These are phyloP conservation scores for Pterostichus madidus DNA, from an alignment of 2,888 invertebrate genomes.

Conservation along the genomic window DNA sequence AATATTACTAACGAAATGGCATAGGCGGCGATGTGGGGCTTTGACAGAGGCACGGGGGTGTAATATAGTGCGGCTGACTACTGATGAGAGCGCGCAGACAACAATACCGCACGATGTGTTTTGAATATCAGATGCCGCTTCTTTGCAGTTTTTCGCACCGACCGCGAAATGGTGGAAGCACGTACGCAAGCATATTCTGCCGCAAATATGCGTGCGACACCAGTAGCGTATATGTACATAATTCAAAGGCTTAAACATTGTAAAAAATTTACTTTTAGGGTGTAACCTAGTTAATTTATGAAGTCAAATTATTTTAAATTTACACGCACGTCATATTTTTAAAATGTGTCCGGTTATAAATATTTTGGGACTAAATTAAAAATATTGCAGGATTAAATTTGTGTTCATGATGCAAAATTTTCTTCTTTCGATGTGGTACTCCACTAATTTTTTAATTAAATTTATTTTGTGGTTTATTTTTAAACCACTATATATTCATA, in stretches of 20 bases:
- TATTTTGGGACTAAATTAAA: conserved; percentile 24
- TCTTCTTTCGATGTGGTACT: no score
- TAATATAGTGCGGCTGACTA: conserved; percentile 22
- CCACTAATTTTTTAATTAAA: no score
- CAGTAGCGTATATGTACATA: background rate
- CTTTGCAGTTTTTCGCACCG: conserved; percentile 58
- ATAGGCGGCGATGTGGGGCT: conserved; percentile 40
- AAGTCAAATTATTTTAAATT: conserved; percentile 12
- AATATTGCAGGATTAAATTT: conserved; percentile 7
- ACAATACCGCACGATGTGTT: conserved; percentile 57
- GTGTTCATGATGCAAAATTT: background rate
- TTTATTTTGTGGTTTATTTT: no score
- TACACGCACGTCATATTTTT: conserved; percentile 15
- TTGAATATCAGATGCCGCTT: conserved; percentile 57
- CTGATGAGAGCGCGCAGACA: conserved; percentile 60
- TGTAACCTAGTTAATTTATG: no score
- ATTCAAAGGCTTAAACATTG: background rate
- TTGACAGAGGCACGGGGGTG: conserved; percentile 5
- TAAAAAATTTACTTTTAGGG: conserved; percentile 17
- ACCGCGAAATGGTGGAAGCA: conserved; percentile 38
- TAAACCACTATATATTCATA: no score
- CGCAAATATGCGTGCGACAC: conserved; percentile 1
- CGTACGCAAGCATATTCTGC: conserved; percentile 3
- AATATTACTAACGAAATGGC: conserved; percentile 63
- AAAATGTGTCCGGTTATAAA: background rate